Base-by-base conservation (phyloP, 2,113 vertebrate genomes). In the Seriola quinqueradiata region DNA sequence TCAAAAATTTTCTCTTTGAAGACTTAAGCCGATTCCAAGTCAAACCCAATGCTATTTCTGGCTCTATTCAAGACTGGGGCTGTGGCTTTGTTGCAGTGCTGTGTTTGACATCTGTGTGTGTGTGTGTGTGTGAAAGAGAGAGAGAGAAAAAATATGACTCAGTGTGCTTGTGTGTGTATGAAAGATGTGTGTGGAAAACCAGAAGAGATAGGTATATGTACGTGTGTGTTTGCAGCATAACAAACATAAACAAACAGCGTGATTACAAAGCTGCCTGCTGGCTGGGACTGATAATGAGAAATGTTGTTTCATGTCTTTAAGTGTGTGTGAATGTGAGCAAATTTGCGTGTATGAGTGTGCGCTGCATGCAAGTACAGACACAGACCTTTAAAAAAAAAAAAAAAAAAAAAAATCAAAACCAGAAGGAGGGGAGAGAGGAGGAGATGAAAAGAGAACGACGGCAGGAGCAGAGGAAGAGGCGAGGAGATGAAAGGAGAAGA, bases 1-100 rank as follows among this genome's bases (percentile, higher is more conserved):
- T 94, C 92, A 93, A 87, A 90, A 83, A 67, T 61, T 75, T 79
- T 84, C 83, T 92, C 94, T 95, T 96, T 95, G 93, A 94, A 95
- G 95, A 90, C 92, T 83, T 95, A 95, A 94, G 94, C 94, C 82
- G 93, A 94, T 94, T 95, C 93, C 91, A 92, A 92, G 92, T 91
- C 91, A 91, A 93, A 95, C 87, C 90, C 87, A 87, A 70, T 71
- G 87, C 93, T 95, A 94, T 95, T 94, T 95, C 91, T 87, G 93
- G 87, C 90, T 90, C 87, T 67, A 86, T 92, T 93, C 86, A 93
- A 78, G 50, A 90, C 83, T 72, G 77, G 82, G 79, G 88, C 89
- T 82, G 74, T 65, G 67, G 85, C 83, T 90, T 82, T 89, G 64
- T 72, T 91, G 92, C 81, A 75, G 75, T 68, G 83, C 85, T 85